These are phyloP conservation scores for Synergus gifuensis DNA, from an alignment of 2,888 invertebrate species.

Conservation along the genomic window DNA sequence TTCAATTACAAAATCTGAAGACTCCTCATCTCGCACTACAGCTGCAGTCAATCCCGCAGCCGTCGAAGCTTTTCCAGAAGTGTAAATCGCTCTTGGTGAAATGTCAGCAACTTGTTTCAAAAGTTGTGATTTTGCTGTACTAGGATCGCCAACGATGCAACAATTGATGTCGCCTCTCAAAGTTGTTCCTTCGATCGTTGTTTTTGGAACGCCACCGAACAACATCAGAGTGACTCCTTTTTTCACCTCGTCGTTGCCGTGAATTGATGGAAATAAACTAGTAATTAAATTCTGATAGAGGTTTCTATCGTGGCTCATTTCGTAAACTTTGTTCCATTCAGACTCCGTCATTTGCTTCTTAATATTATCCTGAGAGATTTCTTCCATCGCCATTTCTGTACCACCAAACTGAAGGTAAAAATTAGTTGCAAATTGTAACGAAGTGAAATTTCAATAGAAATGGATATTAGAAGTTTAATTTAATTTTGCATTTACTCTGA, in stretches of 20 bases:
- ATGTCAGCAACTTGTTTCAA: constrained; percentile 97
- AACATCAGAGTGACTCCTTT: constrained; percentile 94
- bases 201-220: constrained; percentile 98
- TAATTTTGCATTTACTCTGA: constrained; percentile 79
- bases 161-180: constrained; percentile 98
- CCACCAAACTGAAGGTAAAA: constrained; percentile 85
- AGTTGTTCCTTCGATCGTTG: constrained; percentile 93
- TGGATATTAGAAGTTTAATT: neutral
- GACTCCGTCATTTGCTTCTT: constrained; percentile 95
- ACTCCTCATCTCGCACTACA: constrained; percentile 98
- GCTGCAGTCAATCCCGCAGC: constrained; percentile 99
- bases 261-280: constrained; percentile 96
- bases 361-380: constrained; percentile 94
- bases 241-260: constrained; percentile 98
- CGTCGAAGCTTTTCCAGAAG: constrained; percentile 98
- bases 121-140: constrained; percentile 98
- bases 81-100: constrained; percentile 97
- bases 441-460: neutral
- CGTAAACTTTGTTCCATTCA: constrained; percentile 97
- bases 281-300: constrained; percentile 93
- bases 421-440: neutral
- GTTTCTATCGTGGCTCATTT: constrained; percentile 96
- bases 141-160: constrained; percentile 99
- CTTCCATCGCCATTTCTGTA: constrained; percentile 89
- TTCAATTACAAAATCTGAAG: constrained; percentile 99